A percentile compares a stretch with the other conserved stretches of the same genome.
These are phyloP conservation scores for Hippocampus zosterae DNA, from an alignment of 2,113 vertebrate species.

Conservation along the genomic window DNA sequence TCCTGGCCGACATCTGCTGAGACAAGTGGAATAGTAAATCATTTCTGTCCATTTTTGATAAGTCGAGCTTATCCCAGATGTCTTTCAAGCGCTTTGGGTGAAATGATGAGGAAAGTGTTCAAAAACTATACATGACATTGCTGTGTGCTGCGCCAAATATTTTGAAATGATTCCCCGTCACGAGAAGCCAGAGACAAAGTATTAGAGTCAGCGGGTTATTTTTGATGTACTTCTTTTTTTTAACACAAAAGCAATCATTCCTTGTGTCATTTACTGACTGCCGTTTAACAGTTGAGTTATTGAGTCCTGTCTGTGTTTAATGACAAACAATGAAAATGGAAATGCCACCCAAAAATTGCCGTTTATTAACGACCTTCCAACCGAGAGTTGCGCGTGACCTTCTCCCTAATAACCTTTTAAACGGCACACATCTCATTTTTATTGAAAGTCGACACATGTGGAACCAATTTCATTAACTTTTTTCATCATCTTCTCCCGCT, in stretches of 20 bases:
- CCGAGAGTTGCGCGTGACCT: neutral
- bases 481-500: neutral
- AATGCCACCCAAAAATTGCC: neutral
- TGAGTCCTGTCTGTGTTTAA: neutral
- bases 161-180: neutral
- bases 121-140: neutral
- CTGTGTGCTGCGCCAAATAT: neutral
- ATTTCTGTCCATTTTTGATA: neutral
- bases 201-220: neutral
- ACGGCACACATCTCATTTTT: neutral
- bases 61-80: neutral
- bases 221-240: neutral
- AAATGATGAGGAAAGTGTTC: neutral
- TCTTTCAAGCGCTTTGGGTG: neutral
- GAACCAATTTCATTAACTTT: conserved; percentile 5
- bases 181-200: neutral
- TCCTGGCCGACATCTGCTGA: too few relatives aligned
- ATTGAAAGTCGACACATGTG: neutral
- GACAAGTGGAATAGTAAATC: too few relatives aligned
- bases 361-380: neutral
- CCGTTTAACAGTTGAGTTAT: neutral
- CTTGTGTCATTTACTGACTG: neutral
- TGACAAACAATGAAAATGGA: neutral
- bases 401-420: neutral
- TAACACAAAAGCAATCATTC: neutral